A percentile compares a stretch with the other conserved stretches of the same genome.
phyloP scores from a whole-genome alignment of 1,140 invertebrate species.

The Diprion similis region DNA sequence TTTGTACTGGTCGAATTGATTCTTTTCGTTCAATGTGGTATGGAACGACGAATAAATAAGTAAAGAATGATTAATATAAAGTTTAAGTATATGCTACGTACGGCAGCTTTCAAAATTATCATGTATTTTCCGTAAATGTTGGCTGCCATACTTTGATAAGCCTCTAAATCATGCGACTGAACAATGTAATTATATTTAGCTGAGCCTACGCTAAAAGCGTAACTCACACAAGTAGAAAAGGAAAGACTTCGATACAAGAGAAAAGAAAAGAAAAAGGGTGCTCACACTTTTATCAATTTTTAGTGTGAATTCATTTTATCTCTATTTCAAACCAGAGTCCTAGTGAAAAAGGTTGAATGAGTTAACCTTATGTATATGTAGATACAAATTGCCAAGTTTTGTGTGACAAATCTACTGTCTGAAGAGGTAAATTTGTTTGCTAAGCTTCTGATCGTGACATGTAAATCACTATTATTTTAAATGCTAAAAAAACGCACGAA shows the following conservation, averaged over 20 bases:
- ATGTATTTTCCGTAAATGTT: background rate
- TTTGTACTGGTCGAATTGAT: background rate
- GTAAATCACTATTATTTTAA: too few relatives aligned
- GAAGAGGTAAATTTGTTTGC: too few relatives aligned
- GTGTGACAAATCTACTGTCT: too few relatives aligned
- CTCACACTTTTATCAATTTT: too few relatives aligned
- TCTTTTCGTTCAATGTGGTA: background rate
- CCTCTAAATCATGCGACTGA: background rate
- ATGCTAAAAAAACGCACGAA: too few relatives aligned
- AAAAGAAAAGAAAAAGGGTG: background rate
- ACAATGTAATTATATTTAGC: background rate
- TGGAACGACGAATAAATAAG: background rate
- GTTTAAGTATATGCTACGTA: background rate
- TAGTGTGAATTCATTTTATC: too few relatives aligned
- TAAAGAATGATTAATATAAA: background rate
- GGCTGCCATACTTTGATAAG: background rate
- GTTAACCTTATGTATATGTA: background rate
- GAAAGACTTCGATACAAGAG: background rate
- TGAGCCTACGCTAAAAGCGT: background rate
- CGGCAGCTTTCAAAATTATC: background rate
- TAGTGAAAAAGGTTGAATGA: background rate
- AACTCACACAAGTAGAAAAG: background rate
- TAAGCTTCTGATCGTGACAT: too few relatives aligned
- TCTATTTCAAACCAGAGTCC: too few relatives aligned
- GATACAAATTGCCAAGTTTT: background rate